phyloP scores from a whole-genome alignment of 2,113 vertebrate species.

The Pimephales promelas region DNA sequence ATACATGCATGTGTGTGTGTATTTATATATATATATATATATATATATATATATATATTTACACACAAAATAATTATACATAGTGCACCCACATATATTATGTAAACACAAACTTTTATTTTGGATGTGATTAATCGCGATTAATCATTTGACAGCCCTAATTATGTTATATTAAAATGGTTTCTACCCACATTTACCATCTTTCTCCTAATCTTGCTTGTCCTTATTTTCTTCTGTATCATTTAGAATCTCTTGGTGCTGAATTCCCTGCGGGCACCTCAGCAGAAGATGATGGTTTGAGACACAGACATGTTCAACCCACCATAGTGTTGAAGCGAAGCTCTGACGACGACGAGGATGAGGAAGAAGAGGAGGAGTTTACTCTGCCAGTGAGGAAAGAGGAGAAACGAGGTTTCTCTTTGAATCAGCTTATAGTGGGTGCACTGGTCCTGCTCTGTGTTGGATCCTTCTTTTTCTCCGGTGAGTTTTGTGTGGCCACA shows the following conservation, averaged over 20 bases:
- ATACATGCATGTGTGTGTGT: too few relatives aligned
- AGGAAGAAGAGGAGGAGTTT: conserved; percentile 67
- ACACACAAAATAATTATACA: too few relatives aligned
- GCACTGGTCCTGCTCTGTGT: conserved; percentile 81
- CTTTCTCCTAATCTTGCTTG: background rate
- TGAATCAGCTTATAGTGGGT: conserved; percentile 81
- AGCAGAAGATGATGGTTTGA: conserved; percentile 65
- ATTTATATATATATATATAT: too few relatives aligned
- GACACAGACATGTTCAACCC: conserved; percentile 63
- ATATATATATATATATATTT: too few relatives aligned
- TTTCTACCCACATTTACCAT: background rate
- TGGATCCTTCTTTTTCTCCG: conserved; percentile 81
- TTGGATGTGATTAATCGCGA: too few relatives aligned
- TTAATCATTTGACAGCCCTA: too few relatives aligned
- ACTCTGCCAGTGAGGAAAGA: conserved; percentile 63
- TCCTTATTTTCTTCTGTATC: background rate
- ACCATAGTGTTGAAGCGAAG: conserved; percentile 64
- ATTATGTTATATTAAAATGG: too few relatives aligned
- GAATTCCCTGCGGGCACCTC: conserved; percentile 47
- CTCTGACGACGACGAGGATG: conserved; percentile 73
- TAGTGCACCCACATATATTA: too few relatives aligned
- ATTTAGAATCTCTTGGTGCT: conserved; percentile 42
- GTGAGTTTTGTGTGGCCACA: conserved; percentile 70
- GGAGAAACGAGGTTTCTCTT: conserved; percentile 71
- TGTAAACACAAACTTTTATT: too few relatives aligned